These are phyloP conservation scores for Lamproptera curius DNA, from an alignment of 2,888 invertebrate species.

Conservation along the genomic window DNA sequence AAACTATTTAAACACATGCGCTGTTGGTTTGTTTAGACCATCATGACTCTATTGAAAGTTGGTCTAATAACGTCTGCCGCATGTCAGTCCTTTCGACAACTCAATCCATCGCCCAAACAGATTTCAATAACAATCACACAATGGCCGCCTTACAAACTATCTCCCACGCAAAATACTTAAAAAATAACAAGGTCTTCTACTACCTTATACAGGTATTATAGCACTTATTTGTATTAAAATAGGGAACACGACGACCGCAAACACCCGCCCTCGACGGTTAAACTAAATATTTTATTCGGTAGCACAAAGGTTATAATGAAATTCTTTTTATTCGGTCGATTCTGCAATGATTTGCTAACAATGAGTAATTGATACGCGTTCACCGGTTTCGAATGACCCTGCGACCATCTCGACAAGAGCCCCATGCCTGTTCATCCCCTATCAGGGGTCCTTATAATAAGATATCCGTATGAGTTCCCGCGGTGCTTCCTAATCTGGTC, in stretches of 20 bases:
- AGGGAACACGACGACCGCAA: constrained; percentile 14
- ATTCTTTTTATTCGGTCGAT: constrained; percentile 52
- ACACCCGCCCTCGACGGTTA: constrained; percentile 22
- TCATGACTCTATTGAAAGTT: neutral
- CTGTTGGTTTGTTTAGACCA: too few relatives aligned
- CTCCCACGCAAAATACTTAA: constrained; percentile 35
- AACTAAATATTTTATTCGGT: constrained; percentile 33
- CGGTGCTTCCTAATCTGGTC: constrained; percentile 31
- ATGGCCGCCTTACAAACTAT: constrained; percentile 32
- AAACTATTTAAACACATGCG: too few relatives aligned
- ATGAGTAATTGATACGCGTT: constrained; percentile 67
- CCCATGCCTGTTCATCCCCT: neutral
- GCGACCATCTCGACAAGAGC: neutral
- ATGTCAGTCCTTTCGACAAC: constrained; percentile 37
- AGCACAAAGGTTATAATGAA: constrained; percentile 48
- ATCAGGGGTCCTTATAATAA: neutral
- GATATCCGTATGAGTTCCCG: neutral
- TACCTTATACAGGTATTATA: neutral
- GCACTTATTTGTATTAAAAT: neutral
- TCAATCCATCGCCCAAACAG: constrained; percentile 35
- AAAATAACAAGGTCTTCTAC: constrained; percentile 21
- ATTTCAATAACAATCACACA: constrained; percentile 42
- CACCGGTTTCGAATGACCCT: constrained; percentile 55
- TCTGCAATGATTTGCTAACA: constrained; percentile 55
- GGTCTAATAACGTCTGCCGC: constrained; percentile 28